Evolutionary conservation across 1,140 invertebrate genomes (phyloP).

Genomic region (Neodiprion fabricii): DNA sequence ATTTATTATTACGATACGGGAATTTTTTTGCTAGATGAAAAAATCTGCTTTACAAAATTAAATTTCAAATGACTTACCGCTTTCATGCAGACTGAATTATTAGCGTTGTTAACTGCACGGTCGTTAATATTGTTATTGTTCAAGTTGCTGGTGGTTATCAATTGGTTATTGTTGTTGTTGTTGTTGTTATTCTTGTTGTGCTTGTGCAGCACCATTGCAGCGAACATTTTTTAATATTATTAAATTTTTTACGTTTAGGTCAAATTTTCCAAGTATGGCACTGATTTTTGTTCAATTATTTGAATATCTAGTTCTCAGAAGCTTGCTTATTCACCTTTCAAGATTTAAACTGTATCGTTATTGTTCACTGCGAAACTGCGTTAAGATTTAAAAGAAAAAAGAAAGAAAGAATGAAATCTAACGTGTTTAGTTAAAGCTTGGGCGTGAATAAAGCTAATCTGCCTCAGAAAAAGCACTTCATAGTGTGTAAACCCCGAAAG

Average conservation of each 20-base stretch:
- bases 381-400: no score
- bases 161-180: conserved; percentile 42
- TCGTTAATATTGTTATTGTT: conserved; percentile 48
- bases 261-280: background rate
- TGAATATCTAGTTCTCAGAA: background rate
- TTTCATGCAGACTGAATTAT: conserved; percentile 41
- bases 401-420: no score
- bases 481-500: no score
- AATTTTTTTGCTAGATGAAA: no score
- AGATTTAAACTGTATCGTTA: background rate
- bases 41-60: no score
- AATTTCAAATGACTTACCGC: conserved; percentile 45
- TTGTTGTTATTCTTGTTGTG: conserved; percentile 49
- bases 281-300: background rate
- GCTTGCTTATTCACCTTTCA: background rate
- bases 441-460: no score
- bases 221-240: conserved; percentile 47
- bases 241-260: background rate
- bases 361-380: background rate
- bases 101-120: conserved; percentile 47
- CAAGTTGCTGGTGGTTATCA: conserved; percentile 33
- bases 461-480: no score
- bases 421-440: no score
- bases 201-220: conserved; percentile 58
- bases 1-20: no score